Conservation (phyloP, 2,113 vertebrate species). For the Litocranius walleri region DNA sequence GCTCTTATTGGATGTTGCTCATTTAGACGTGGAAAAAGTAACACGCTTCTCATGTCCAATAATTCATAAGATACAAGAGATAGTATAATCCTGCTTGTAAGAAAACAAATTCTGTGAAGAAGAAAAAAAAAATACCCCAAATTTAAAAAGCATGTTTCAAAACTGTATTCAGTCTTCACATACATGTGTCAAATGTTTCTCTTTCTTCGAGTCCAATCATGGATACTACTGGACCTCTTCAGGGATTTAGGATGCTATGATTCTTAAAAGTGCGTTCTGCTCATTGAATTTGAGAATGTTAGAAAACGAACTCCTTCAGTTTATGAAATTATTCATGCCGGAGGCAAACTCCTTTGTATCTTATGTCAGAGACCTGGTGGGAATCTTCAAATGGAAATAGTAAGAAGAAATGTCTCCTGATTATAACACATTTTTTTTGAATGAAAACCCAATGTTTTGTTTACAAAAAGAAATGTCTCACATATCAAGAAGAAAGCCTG, state of each 20-base stretch:
- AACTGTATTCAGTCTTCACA: background rate
- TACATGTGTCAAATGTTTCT: background rate
- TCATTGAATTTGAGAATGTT: constrained; percentile 32
- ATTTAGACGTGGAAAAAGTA: background rate
- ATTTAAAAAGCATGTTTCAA: constrained; percentile 11
- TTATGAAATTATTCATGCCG: constrained; percentile 43
- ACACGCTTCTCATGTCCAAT: background rate
- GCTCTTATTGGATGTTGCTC: background rate
- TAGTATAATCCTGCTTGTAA: background rate
- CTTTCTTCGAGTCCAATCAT: constrained; percentile 1
- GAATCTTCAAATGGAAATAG: background rate
- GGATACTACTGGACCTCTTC: background rate
- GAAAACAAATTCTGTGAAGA: background rate
- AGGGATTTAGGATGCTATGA: background rate
- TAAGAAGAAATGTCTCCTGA: constrained; percentile 17
- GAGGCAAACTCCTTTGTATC: constrained; percentile 19
- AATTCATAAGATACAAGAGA: background rate
- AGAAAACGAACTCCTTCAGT: constrained; percentile 23
- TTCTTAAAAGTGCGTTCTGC: constrained; percentile 32
- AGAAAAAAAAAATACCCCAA: background rate
- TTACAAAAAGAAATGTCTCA: constrained; percentile 43
- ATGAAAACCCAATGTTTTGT: constrained; percentile 52
- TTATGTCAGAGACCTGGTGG: constrained; percentile 9
- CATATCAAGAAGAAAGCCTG: constrained; percentile 41
- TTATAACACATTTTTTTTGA: constrained; percentile 56